A percentile compares a stretch with the other conserved stretches of the same genome.
Evolutionary conservation across 2,888 invertebrate species (phyloP).

Genomic region (Eilema sororculum): DNA sequence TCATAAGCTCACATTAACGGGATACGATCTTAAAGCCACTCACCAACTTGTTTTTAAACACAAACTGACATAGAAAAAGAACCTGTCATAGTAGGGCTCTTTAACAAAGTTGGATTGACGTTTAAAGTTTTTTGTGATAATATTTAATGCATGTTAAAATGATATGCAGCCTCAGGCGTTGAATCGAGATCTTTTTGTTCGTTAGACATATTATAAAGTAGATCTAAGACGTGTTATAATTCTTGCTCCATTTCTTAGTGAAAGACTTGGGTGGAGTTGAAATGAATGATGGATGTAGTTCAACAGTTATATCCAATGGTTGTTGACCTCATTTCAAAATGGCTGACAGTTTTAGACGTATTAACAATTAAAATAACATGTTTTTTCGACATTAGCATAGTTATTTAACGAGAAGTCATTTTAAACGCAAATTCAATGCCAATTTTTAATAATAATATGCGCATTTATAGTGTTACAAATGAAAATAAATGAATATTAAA

Average conservation of each 20-base stretch:
- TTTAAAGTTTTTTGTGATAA: constrained; percentile 11
- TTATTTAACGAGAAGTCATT: neutral
- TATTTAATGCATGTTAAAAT: constrained; percentile 16
- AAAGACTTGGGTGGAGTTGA: constrained; percentile 10
- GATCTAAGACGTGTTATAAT: no score
- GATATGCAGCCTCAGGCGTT: constrained; percentile 13
- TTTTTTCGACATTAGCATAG: neutral
- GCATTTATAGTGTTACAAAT: constrained; percentile 2
- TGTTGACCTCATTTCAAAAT: constrained; percentile 14
- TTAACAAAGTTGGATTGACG: constrained; percentile 5
- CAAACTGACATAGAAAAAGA: constrained; percentile 70
- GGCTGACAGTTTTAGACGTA: neutral
- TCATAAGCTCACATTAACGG: constrained; percentile 56
- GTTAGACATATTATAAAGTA: neutral
- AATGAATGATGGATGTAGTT: constrained; percentile 22
- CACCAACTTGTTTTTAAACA: constrained; percentile 67
- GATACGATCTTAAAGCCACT: constrained; percentile 59
- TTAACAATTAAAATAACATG: neutral
- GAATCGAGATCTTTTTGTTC: constrained; percentile 11
- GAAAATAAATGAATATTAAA: constrained; percentile 11
- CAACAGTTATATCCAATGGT: constrained; percentile 9
- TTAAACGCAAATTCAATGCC: constrained; percentile 1
- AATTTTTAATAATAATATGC: neutral
- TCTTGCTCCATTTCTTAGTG: constrained; percentile 17
- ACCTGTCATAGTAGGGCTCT: constrained; percentile 51